A percentile compares a stretch with the other conserved stretches of the same genome.
phyloP scores from a whole-genome alignment of 2,113 vertebrate species.

The Oryzias curvinotus region DNA sequence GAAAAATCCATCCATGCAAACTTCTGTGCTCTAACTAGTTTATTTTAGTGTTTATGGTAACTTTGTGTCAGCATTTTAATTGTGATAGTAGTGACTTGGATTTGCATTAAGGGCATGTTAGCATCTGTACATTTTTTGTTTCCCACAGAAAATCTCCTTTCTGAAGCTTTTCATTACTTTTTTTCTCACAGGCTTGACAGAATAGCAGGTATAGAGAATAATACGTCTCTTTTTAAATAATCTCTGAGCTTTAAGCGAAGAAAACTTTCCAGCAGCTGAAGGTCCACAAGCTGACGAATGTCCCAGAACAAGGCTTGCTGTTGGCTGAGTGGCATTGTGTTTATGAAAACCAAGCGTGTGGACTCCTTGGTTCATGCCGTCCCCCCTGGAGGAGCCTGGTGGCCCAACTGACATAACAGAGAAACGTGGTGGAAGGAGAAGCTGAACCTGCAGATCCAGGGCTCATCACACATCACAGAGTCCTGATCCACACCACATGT shows the following conservation, averaged over 20 bases:
- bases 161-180: conserved; percentile 11
- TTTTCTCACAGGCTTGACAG: too few relatives aligned
- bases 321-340: conserved; percentile 59
- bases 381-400: conserved; percentile 57
- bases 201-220: too few relatives aligned
- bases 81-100: too few relatives aligned
- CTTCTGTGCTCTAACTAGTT: too few relatives aligned
- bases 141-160: conserved; percentile 40
- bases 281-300: conserved; percentile 22
- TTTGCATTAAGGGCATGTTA: too few relatives aligned
- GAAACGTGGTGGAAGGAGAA: conserved; percentile 20
- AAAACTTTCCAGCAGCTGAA: conserved; percentile 4
- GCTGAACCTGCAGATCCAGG: conserved; percentile 29
- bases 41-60: too few relatives aligned
- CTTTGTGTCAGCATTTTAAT: too few relatives aligned
- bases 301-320: conserved; percentile 37
- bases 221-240: not conserved
- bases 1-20: too few relatives aligned
- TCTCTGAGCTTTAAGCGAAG: not conserved
- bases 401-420: conserved; percentile 56
- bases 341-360: conserved; percentile 73
- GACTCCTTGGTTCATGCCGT: conserved; percentile 68
- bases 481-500: conserved; percentile 66
- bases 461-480: conserved; percentile 51
- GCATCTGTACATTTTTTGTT: conserved; percentile 23